Conservation (phyloP, 2,113 vertebrate species). For the Plecotus auritus region DNA sequence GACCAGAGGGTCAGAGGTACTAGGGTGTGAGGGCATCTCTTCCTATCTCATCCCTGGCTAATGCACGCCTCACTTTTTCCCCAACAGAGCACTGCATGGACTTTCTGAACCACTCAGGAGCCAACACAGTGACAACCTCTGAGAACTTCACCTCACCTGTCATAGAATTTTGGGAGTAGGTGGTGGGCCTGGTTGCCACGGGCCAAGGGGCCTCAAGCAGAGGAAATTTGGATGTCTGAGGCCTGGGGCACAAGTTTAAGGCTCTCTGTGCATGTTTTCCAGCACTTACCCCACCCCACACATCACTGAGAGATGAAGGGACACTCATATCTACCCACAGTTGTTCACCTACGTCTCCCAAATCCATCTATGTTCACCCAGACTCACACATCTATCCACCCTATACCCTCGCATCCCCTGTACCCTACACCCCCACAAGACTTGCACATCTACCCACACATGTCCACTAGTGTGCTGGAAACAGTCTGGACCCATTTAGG, state of each 20-base stretch:
- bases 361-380: not conserved
- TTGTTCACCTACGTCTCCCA: not conserved
- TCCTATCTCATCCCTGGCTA: not conserved
- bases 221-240: not conserved
- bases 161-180: conserved; percentile 96
- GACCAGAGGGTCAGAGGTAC: not conserved
- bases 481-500: no score
- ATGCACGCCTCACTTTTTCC: not conserved
- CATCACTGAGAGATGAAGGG: not conserved
- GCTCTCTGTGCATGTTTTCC: not conserved
- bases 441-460: not conserved
- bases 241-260: not conserved
- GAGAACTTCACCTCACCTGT: conserved; percentile 87
- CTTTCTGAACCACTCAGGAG: conserved; percentile 77
- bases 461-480: not conserved
- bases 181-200: conserved; percentile 44
- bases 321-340: not conserved
- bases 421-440: no score
- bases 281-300: no score
- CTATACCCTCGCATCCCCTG: no score
- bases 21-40: not conserved
- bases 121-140: conserved; percentile 56
- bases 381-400: not conserved
- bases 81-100: conserved; percentile 85
- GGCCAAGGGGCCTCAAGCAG: not conserved